A percentile compares a stretch with the other conserved stretches of the same genome.
Conservation (phyloP, 2,888 invertebrate genomes). For the Sphaeridia pumilis region DNA sequence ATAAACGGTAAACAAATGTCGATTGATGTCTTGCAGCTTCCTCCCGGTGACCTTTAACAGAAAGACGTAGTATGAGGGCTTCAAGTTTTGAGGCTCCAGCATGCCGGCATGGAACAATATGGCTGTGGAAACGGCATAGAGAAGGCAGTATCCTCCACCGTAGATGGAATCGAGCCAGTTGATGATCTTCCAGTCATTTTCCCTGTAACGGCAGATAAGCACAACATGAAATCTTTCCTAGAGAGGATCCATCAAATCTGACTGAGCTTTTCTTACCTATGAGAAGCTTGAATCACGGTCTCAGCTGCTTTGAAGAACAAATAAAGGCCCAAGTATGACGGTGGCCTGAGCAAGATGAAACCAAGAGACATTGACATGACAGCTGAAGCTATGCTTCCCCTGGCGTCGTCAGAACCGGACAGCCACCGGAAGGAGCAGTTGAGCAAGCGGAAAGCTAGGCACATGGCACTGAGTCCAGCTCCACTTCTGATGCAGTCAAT, state of each 20-base stretch:
- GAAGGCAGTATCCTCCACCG: constrained; percentile 40
- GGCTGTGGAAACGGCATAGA: constrained; percentile 66
- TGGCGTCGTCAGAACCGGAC: constrained; percentile 31
- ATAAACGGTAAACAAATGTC: constrained; percentile 29
- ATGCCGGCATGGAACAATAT: constrained; percentile 65
- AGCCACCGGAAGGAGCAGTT: constrained; percentile 35
- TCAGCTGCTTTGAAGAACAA: constrained; percentile 34
- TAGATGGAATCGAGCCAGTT: constrained; percentile 29
- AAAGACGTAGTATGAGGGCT: constrained; percentile 74
- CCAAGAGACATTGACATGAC: constrained; percentile 32
- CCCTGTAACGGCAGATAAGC: constrained; percentile 18
- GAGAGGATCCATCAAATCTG: not conserved
- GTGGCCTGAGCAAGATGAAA: constrained; percentile 30
- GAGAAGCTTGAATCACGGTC: constrained; percentile 30
- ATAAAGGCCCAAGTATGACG: constrained; percentile 29
- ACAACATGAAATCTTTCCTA: constrained; percentile 1
- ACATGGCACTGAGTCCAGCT: constrained; percentile 31
- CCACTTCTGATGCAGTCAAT: constrained; percentile 29
- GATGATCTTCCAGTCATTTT: constrained; percentile 32
- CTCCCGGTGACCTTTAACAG: constrained; percentile 58
- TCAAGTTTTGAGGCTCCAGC: constrained; percentile 62
- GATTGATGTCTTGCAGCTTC: constrained; percentile 33
- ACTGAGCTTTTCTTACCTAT: constrained; percentile 20
- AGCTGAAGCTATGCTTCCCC: constrained; percentile 29
- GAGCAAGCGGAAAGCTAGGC: constrained; percentile 29